These are phyloP conservation scores for Diabrotica balteata DNA, from an alignment of 2,888 invertebrate species.

Conservation along the genomic window DNA sequence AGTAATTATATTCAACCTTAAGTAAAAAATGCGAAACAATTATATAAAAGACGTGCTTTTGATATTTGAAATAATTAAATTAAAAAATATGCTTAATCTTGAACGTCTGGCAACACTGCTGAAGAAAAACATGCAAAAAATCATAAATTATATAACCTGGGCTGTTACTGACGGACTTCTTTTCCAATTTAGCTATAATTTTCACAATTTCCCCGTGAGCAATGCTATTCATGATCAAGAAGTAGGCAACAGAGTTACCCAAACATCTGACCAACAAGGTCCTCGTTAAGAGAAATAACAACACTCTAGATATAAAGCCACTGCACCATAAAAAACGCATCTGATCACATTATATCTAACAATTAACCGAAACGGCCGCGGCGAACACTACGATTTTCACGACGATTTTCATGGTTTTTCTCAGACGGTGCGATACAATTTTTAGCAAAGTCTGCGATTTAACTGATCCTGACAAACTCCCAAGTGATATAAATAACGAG, in stretches of 20 bases:
- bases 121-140: neutral
- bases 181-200: slow-evolving; percentile 39
- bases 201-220: slow-evolving; percentile 38
- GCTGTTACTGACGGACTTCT: slow-evolving; percentile 29
- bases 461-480: slow-evolving; percentile 33
- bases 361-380: no score
- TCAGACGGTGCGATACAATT: slow-evolving; percentile 11
- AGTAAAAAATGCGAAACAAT: neutral
- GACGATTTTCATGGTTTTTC: slow-evolving; percentile 8
- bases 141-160: slow-evolving; percentile 33
- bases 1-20: neutral
- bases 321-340: slow-evolving; percentile 36
- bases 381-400: slow-evolving; percentile 1
- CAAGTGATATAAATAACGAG: slow-evolving; percentile 36
- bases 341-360: slow-evolving; percentile 26
- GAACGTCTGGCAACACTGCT: no score
- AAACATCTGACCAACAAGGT: slow-evolving; percentile 33
- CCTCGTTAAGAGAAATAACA: slow-evolving; percentile 27
- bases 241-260: slow-evolving; percentile 26
- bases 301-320: slow-evolving; percentile 33
- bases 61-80: neutral
- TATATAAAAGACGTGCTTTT: neutral
- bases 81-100: no score
- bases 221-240: slow-evolving; percentile 37
- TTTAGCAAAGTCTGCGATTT: slow-evolving; percentile 19